These are phyloP conservation scores for Subacronicta megacephala DNA, from an alignment of 2,888 invertebrate genomes.

Conservation along the genomic window DNA sequence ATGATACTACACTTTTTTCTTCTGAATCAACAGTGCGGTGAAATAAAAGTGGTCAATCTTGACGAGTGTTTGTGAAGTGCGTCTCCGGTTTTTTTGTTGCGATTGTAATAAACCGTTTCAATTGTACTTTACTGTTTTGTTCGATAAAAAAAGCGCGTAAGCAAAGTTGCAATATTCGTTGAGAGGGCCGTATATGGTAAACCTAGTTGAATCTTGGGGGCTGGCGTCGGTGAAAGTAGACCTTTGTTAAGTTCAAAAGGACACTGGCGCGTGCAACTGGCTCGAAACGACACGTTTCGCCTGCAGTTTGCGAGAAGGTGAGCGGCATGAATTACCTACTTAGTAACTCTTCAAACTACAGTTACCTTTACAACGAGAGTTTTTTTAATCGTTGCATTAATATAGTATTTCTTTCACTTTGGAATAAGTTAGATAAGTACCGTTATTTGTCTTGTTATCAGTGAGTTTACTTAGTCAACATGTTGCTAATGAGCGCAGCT, in stretches of 20 bases:
- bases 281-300: conserved; percentile 83
- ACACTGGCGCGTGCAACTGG: conserved; percentile 82
- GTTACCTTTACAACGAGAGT: conserved; percentile 67
- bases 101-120: conserved; percentile 83
- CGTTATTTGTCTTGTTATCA: conserved; percentile 55
- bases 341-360: conserved; percentile 74
- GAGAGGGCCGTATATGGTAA: conserved; percentile 84
- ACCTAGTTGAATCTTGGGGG: conserved; percentile 78
- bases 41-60: conserved; percentile 70
- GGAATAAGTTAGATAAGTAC: conserved; percentile 44
- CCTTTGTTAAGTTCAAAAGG: conserved; percentile 88
- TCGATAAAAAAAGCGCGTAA: conserved; percentile 83
- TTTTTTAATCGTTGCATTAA: conserved; percentile 65
- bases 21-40: conserved; percentile 78
- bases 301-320: conserved; percentile 83
- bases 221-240: conserved; percentile 87
- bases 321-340: conserved; percentile 82
- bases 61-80: conserved; percentile 80
- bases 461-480: conserved; percentile 43
- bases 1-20: conserved; percentile 68
- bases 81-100: conserved; percentile 72
- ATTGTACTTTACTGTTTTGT: conserved; percentile 87
- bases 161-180: conserved; percentile 78
- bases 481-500: conserved; percentile 40
- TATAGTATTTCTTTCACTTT: conserved; percentile 65